Percentiles rank a stretch among this genome's conserved stretches.
phyloP scores from a whole-genome alignment of 2,797 vertebrate genomes.

The Trichosurus vulpecula region DNA sequence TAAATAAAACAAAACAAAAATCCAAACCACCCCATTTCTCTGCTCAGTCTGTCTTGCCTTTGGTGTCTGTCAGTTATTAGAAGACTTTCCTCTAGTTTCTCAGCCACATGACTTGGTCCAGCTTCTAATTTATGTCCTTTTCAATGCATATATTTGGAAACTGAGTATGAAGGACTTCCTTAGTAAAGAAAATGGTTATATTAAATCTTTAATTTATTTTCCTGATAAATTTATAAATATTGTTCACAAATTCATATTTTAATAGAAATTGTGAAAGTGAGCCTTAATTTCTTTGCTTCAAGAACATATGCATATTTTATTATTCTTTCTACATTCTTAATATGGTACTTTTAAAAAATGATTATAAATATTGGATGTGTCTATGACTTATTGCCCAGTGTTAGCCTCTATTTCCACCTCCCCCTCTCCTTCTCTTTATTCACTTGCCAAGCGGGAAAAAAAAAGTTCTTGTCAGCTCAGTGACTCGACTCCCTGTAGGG shows the following conservation, averaged over 20 bases:
- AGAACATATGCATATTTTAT: slow-evolving; percentile 70
- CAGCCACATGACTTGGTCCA: slow-evolving; percentile 24
- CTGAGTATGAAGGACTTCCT: not conserved
- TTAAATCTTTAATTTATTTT: slow-evolving; percentile 48
- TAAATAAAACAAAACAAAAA: not conserved
- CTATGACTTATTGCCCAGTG: slow-evolving; percentile 51
- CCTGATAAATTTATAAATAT: slow-evolving; percentile 5
- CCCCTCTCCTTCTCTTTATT: not conserved
- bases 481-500: slow-evolving; percentile 33
- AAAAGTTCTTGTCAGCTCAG: not conserved
- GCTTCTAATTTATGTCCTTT: slow-evolving; percentile 17
- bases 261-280: slow-evolving; percentile 59
- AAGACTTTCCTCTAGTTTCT: slow-evolving; percentile 37
- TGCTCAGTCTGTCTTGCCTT: not conserved
- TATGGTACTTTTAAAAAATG: slow-evolving; percentile 64
- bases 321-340: slow-evolving; percentile 65
- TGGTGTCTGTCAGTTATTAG: slow-evolving; percentile 40
- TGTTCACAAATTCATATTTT: slow-evolving; percentile 53
- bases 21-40: not conserved
- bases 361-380: slow-evolving; percentile 70
- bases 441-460: not conserved
- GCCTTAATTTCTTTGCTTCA: slow-evolving; percentile 58
- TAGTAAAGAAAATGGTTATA: slow-evolving; percentile 23
- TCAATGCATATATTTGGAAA: slow-evolving; percentile 21
- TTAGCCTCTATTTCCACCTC: slow-evolving; percentile 4